Evolutionary conservation across 2,113 vertebrate species (phyloP), one percentile per base, ranked within the genome.

Genomic region (Elgaria multicarinata): DNA sequence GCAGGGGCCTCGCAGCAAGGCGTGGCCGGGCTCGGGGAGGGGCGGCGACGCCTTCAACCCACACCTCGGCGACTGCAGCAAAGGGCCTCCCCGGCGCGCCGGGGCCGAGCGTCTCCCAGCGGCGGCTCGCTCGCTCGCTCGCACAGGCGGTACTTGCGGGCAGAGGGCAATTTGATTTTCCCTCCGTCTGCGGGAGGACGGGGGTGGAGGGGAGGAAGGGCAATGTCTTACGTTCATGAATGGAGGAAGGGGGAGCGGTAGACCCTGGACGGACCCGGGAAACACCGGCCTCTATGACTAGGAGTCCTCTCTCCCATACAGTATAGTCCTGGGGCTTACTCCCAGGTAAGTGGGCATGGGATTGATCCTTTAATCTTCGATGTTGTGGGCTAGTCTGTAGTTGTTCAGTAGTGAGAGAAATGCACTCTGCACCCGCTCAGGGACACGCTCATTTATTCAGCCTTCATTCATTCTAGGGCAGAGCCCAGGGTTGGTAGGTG

Each of bases 1-100:
- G 92, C 90, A 90, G 81, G 86, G 92, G 91, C 91, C 92, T 92
- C 66, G 71, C 79, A 1, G 82, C 84, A 67, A 88, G 93, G 94
- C 94, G 92, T 90, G 90, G 91, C 91, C 94, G 79, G 71, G 53
- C 58, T 76, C 87, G n/a, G 46, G 91, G 69, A 13, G 58, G 83
- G 83, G 87, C 62, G 79, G 69, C 55, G 72, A 79, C 90, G 22
- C 84, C 85, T 39, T 80, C 44, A 91, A 85, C 84, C 83, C 76
- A 7, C 31, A 74, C 55, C 66, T 91, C 14, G 33, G 87, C 18
- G 24, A 9, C 53, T 74, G 91, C 84, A 9, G 69, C 50, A 31
- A 33, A 36, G 69, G 33, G 10, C 33, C 2, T 71, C 33, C 8
- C 12, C 69, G 69, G 31, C n/a, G 69, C 69, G 31, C 4, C 69